A percentile compares a stretch with the other conserved stretches of the same genome.
These are phyloP conservation scores for Peromyscus californicus DNA, from an alignment of 2,113 vertebrate species.

Conservation along the genomic window DNA sequence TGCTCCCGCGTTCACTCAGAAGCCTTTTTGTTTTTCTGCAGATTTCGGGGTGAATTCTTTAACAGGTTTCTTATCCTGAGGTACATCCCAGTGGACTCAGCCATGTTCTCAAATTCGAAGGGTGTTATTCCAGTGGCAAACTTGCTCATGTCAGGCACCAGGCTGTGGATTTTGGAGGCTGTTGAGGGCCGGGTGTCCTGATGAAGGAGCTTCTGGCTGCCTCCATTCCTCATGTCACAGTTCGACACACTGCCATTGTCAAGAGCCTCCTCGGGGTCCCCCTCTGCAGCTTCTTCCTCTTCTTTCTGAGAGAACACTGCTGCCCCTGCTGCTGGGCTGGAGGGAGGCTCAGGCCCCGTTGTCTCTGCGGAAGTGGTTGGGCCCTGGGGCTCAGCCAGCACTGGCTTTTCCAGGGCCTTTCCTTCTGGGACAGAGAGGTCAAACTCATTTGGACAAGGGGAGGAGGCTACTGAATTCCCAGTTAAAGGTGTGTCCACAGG, in stretches of 20 bases:
- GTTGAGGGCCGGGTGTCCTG: constrained; percentile 21
- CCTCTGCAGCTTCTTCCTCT: background rate
- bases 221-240: constrained; percentile 51
- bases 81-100: constrained; percentile 96
- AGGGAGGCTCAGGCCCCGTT: background rate
- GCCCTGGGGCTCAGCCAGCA: constrained; percentile 26
- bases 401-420: constrained; percentile 65
- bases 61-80: constrained; percentile 94
- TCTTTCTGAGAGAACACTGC: background rate
- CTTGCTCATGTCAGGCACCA: constrained; percentile 95
- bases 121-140: constrained; percentile 96
- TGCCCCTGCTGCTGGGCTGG: constrained; percentile 25
- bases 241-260: constrained; percentile 20
- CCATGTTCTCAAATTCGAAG: constrained; percentile 97
- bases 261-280: background rate
- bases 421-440: constrained; percentile 83
- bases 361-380: background rate
- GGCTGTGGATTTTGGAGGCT: constrained; percentile 77
- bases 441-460: constrained; percentile 87
- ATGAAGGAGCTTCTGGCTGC: constrained; percentile 1
- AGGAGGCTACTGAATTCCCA: constrained; percentile 90
- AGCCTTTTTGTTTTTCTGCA: constrained; percentile 91
- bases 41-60: constrained; percentile 95
- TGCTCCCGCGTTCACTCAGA: constrained; percentile 38
- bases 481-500: constrained; percentile 89